Conservation (phyloP, 2,888 invertebrate species). For the Physocephala rufipes region DNA sequence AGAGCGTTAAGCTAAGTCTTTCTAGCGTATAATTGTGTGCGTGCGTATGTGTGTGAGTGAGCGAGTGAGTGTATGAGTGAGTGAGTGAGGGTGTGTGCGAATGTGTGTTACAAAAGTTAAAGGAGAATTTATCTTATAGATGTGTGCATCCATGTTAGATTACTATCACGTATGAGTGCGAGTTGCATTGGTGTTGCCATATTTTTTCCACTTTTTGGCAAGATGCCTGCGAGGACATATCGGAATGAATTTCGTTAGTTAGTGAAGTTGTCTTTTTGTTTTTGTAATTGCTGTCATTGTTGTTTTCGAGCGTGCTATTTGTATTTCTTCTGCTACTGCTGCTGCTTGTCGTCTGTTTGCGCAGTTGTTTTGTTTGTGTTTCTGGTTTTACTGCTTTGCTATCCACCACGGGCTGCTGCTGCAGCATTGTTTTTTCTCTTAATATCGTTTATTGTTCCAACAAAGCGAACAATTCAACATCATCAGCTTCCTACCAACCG, state of each 20-base stretch:
- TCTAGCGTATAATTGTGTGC: neutral
- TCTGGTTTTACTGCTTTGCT: neutral
- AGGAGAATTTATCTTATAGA: no score
- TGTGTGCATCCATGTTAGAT: no score
- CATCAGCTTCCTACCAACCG: conserved; percentile 13
- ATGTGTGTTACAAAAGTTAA: no score
- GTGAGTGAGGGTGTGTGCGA: conserved; percentile 15
- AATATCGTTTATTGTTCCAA: conserved; percentile 23
- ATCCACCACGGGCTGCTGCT: neutral
- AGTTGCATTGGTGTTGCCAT: conserved; percentile 2
- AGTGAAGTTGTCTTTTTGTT: conserved; percentile 28
- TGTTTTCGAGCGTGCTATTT: neutral
- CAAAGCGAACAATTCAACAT: conserved; percentile 13
- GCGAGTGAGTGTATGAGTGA: conserved; percentile 1
- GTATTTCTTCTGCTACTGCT: conserved; percentile 1
- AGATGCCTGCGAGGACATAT: conserved; percentile 34
- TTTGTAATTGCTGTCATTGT: neutral
- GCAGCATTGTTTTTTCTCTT: conserved; percentile 16
- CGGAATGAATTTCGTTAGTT: conserved; percentile 35
- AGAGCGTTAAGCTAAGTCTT: conserved; percentile 3
- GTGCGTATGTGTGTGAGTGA: conserved; percentile 2
- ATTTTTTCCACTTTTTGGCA: conserved; percentile 27
- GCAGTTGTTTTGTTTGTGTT: conserved; percentile 9
- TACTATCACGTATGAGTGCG: neutral
- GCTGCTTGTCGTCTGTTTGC: conserved; percentile 15